These are phyloP conservation scores for Odontesthes bonariensis DNA, from an alignment of 2,113 vertebrate genomes.

Conservation along the genomic window DNA sequence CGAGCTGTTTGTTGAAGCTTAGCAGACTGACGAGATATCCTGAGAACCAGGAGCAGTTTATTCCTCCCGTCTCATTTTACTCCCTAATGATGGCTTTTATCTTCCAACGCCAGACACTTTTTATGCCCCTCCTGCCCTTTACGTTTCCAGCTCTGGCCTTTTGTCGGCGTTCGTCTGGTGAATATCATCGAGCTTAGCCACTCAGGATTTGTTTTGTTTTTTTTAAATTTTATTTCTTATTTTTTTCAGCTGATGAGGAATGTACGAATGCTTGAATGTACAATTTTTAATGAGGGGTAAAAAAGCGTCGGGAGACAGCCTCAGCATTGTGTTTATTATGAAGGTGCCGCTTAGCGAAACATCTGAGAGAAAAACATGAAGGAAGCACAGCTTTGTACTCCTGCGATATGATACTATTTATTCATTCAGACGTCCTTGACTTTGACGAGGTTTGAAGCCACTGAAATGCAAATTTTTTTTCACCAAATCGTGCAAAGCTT, in stretches of 20 bases:
- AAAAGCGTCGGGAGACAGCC: slow-evolving; percentile 18
- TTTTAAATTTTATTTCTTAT: too few species aligned
- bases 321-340: slow-evolving; percentile 36
- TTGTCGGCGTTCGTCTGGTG: slow-evolving; percentile 61
- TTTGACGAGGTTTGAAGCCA: slow-evolving; percentile 55
- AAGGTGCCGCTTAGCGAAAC: slow-evolving; percentile 52
- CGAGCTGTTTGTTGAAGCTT: slow-evolving; percentile 50
- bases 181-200: slow-evolving; percentile 66
- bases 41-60: slow-evolving; percentile 28
- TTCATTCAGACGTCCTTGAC: slow-evolving; percentile 61
- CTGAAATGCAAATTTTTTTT: slow-evolving; percentile 68
- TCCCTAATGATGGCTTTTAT: slow-evolving; percentile 81
- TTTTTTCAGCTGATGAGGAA: slow-evolving; percentile 30
- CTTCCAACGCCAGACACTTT: slow-evolving; percentile 75
- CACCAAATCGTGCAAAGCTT: slow-evolving; percentile 56
- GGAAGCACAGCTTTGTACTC: slow-evolving; percentile 45
- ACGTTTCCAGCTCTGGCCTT: slow-evolving; percentile 69
- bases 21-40: slow-evolving; percentile 27
- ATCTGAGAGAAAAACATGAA: slow-evolving; percentile 57
- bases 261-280: slow-evolving; percentile 31
- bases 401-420: slow-evolving; percentile 46
- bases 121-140: slow-evolving; percentile 80
- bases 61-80: slow-evolving; percentile 67
- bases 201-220: slow-evolving; percentile 22
- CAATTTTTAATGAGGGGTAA: slow-evolving; percentile 57